Base-by-base conservation (phyloP, 1,140 invertebrate species). In the Trachymyrmex septentrionalis region DNA sequence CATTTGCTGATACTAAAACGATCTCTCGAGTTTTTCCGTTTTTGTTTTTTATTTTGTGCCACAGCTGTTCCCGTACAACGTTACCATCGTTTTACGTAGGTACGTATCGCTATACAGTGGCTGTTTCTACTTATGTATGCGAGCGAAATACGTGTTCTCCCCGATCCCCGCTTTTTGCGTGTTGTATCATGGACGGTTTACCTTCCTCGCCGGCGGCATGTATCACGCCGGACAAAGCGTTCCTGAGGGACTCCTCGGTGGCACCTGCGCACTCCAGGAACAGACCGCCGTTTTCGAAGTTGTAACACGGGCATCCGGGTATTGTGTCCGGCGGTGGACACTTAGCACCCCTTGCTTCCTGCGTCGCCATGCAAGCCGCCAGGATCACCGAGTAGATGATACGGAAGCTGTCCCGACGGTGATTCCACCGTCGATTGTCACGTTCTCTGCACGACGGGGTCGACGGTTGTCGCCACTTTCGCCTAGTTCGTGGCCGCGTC, bases 281-380 rank as follows among this genome's bases (percentile, higher is more conserved):
- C 80, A 99, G 96, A 30, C 98, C 98, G 95, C 98, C 98, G 95
- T 98, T 98, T 94, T 98, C 98, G 94, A 98, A 98, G 95, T 98
- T 97, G 96, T 98, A 98, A 95, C 98, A 99, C 1, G 98, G 97
- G 95, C 98, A 99, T 85, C 94, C 94, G 66, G 94, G 94, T 86
- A 95, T 95, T 59, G 92, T 92, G 86, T 95, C 95, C 63, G 94
- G 93, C 12, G 93, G 93, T 19, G 95, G 95, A 76, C 95, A 95
- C 85, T 95, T 93, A 78, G 88, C 85, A 61, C 86, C 81, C 9
- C 82, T 92, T 4, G 92, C 87, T 66, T 92, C 92, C 86, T 92
- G 90, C 0, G 87, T 71, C 12, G 89, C 89, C 86, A 93, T 92
- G 67, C 90, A 92, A 27, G 87, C 91, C 10, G 90, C 91, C 76